A percentile compares a stretch with the other conserved stretches of the same genome.
Evolutionary conservation across 2,797 vertebrate genomes (phyloP).

Genomic region (Columba guinea): DNA sequence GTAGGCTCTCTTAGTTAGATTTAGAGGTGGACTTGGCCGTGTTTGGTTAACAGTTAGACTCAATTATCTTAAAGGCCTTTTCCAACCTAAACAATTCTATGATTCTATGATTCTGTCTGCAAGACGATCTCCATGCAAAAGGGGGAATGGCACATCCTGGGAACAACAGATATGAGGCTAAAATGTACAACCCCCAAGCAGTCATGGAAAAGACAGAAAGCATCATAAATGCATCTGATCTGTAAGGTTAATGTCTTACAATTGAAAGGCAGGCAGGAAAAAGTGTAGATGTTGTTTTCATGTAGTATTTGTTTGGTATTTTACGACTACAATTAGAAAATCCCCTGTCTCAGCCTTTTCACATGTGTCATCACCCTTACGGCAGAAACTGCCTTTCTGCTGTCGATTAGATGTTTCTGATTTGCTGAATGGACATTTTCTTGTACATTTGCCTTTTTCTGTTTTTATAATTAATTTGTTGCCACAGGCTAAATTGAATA

Average conservation of each 20-base stretch:
- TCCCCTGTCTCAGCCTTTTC: not conserved
- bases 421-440: not conserved
- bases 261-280: not conserved
- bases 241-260: not conserved
- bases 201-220: not conserved
- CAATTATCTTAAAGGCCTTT: too few relatives aligned
- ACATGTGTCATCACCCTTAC: not conserved
- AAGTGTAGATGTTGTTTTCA: not conserved
- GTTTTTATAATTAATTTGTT: not conserved
- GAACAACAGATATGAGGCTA: not conserved
- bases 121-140: not conserved
- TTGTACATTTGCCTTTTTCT: not conserved
- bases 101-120: not conserved
- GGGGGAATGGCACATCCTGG: accelerated
- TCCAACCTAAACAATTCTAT: too few relatives aligned
- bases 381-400: not conserved
- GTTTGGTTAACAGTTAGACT: too few relatives aligned
- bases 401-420: not conserved
- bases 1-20: not conserved
- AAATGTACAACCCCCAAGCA: accelerated
- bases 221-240: not conserved
- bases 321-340: not conserved
- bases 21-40: too few relatives aligned
- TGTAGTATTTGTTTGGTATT: not conserved
- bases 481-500: not conserved